Conservation (phyloP, 2,888 invertebrate genomes). For the Lampropteryx suffumata region DNA sequence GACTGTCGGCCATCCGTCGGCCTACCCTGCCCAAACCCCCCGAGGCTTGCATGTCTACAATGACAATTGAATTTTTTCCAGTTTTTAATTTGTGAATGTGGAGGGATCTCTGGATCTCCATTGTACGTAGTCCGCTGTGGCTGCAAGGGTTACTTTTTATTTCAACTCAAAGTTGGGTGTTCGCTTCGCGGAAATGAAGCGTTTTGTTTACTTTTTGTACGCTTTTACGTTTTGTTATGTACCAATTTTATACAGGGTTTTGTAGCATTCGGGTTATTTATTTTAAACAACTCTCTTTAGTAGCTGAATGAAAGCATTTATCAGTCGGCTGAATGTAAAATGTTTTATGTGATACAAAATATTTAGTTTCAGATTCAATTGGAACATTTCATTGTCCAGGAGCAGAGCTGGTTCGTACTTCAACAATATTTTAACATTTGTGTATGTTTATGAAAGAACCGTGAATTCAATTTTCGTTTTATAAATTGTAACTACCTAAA, state of each 20-base stretch:
- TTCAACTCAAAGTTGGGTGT: conserved; percentile 15
- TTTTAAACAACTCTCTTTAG: too few species aligned
- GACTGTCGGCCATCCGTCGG: not conserved
- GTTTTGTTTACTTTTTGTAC: conserved; percentile 14
- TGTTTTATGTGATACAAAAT: too few species aligned
- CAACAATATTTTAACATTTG: too few species aligned
- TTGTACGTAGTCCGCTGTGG: conserved; percentile 20
- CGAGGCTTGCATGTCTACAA: conserved; percentile 39
- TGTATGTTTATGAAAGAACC: too few species aligned
- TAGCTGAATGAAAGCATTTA: too few species aligned
- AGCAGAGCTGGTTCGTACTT: too few species aligned
- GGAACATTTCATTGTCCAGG: too few species aligned
- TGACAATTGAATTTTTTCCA: conserved; percentile 47
- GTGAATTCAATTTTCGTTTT: not conserved
- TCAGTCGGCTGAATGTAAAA: too few species aligned
- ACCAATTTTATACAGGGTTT: not conserved
- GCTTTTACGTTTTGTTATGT: conserved; percentile 4
- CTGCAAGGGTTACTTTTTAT: conserved; percentile 16
- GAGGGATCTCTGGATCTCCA: conserved; percentile 23
- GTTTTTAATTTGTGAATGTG: conserved; percentile 42
- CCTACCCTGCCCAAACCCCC: conserved; percentile 15
- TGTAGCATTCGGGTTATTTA: too few species aligned
- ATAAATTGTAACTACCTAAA: not conserved
- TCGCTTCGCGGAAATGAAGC: conserved; percentile 10
- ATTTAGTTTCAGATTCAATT: too few species aligned